Evolutionary conservation across 2,888 invertebrate genomes (phyloP), one percentile per base, ranked within the genome.

Genomic region (Phragmatobia fuliginosa): DNA sequence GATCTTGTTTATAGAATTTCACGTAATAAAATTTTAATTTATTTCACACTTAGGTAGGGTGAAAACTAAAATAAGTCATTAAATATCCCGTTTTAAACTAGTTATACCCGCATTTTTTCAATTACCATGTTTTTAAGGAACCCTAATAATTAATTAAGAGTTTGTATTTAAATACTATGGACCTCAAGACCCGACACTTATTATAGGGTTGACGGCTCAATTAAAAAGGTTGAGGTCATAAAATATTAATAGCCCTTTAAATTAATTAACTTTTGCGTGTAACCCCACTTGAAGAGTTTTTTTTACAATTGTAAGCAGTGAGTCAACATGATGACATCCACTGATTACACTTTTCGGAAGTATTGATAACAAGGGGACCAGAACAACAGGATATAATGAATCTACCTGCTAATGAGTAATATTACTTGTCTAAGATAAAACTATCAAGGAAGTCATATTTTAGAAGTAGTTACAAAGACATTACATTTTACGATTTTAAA

Each of bases 281-380:
- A 10, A 8, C n/a, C 10, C 2, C 21, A 49, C 10, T 52, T 11
- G n/a, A 25, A 25, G n/a, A 52, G 7, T 25, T 18, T 52, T 45
- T n/a, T 64, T 49, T 14, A 68, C 62, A 60, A 64, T 8, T 25
- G 18, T 61, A 38, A 68, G 49, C 60, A 59, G 49, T 79, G 75
- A 81, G 28, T 77, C 68, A 79, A 71, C 62, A 32, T 66, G 36
- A 71, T 72, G 72, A 73, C 81, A 72, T 74, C 70, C 63, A 66
- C 60, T 45, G 63, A 71, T 70, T 67, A 66, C 28, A 28, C 28
- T 63, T 67, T 62, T 80, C 72, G 76, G 80, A 80, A 74, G 70
- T 75, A 65, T 33, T 59, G 80, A 74, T 74, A 70, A 68, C 28
- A n/a, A 63, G 31, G n/a, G 14, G n/a, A 49, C 60, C 18, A 62